These are phyloP conservation scores for Mellilla xanthometata DNA, from an alignment of 2,888 invertebrate species.

Conservation along the genomic window DNA sequence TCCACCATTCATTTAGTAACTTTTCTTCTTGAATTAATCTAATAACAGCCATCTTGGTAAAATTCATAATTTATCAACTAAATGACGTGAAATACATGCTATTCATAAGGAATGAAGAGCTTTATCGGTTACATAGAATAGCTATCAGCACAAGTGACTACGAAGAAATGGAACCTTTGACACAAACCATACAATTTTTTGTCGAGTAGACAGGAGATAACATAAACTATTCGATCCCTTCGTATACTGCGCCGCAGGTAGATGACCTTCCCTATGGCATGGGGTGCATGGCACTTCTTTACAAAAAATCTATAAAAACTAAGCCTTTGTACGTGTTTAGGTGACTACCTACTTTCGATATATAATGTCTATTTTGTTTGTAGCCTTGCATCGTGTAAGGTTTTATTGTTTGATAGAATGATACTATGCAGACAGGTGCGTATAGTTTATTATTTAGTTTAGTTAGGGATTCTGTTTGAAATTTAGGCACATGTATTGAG, in stretches of 20 bases:
- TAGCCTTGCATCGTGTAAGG: slow-evolving; percentile 8
- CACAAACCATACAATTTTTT: slow-evolving; percentile 30
- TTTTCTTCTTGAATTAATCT: too few relatives aligned
- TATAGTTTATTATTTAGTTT: background rate
- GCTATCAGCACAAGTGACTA: background rate
- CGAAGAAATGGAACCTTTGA: slow-evolving; percentile 23
- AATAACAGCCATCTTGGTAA: too few relatives aligned
- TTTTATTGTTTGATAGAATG: slow-evolving; percentile 15
- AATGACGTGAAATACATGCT: too few relatives aligned
- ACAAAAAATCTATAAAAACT: slow-evolving; percentile 29
- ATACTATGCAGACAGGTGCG: slow-evolving; percentile 13
- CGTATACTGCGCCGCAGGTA: slow-evolving; percentile 40
- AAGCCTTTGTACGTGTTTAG: slow-evolving; percentile 27
- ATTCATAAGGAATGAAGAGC: too few relatives aligned
- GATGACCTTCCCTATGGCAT: slow-evolving; percentile 39
- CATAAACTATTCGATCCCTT: slow-evolving; percentile 31
- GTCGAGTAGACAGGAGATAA: slow-evolving; percentile 23
- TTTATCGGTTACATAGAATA: too few relatives aligned
- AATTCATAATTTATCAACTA: too few relatives aligned
- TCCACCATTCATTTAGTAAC: too few relatives aligned
- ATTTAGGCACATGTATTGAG: too few relatives aligned
- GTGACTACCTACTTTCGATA: slow-evolving; percentile 26
- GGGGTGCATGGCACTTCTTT: slow-evolving; percentile 26
- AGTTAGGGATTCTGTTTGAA: too few relatives aligned
- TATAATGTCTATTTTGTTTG: slow-evolving; percentile 18